Percentiles rank a stretch among this genome's conserved stretches.
Evolutionary conservation across 2,888 invertebrate species (phyloP).

Genomic region (Drosophila algonquin): DNA sequence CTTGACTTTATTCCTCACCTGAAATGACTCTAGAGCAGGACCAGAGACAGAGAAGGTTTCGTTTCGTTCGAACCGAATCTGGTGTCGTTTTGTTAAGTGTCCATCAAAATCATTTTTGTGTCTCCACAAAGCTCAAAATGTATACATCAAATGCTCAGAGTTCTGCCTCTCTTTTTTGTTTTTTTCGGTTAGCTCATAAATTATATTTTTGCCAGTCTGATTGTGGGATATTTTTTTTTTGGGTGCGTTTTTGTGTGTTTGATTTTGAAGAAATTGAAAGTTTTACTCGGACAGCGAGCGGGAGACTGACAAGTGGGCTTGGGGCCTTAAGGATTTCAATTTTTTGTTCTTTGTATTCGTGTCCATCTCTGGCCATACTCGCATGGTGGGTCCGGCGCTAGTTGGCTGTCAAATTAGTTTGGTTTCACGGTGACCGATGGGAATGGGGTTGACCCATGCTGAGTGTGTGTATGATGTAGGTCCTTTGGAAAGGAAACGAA

Average conservation of each 20-base stretch:
- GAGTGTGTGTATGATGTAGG: constrained; percentile 20
- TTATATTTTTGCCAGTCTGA: constrained; percentile 56
- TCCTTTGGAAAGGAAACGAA: background rate
- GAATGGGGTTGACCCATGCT: constrained; percentile 37
- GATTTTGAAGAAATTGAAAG: constrained; percentile 30
- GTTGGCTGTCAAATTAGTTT: constrained; percentile 79
- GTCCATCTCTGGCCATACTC: constrained; percentile 11
- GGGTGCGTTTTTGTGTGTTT: constrained; percentile 27
- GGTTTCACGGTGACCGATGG: constrained; percentile 65
- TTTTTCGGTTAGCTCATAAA: constrained; percentile 60
- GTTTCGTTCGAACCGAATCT: constrained; percentile 24
- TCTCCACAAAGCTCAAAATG: constrained; percentile 71
- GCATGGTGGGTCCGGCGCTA: constrained; percentile 63
- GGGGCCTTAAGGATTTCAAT: constrained; percentile 7
- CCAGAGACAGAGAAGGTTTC: constrained; percentile 10
- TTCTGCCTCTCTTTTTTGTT: constrained; percentile 28
- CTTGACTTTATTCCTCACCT: constrained; percentile 37
- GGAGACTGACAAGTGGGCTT: constrained; percentile 42
- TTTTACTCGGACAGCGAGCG: constrained; percentile 6
- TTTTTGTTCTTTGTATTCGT: constrained; percentile 5
- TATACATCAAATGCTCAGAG: constrained; percentile 70
- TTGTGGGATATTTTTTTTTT: constrained; percentile 23
- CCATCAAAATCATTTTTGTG: constrained; percentile 81
- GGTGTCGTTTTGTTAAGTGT: constrained; percentile 81
- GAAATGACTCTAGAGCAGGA: constrained; percentile 17